Percentiles rank a stretch among this genome's conserved stretches.
Conservation (phyloP, 2,113 vertebrate genomes). For the Hemichromis elongatus region DNA sequence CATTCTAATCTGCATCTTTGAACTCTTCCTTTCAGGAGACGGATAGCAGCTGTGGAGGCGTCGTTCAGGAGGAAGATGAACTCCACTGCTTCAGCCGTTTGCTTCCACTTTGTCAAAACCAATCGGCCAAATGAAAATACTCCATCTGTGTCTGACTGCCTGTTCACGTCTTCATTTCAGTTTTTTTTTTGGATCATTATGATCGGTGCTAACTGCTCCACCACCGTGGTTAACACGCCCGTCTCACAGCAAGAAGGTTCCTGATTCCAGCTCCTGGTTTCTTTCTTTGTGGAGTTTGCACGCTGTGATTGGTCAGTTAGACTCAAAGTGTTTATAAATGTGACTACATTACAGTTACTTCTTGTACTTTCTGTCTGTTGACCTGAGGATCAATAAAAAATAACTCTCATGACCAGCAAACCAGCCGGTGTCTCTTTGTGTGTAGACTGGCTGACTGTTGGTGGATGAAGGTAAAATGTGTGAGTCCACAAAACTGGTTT, state of each 20-base stretch:
- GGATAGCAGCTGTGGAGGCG: too few species aligned
- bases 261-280: neutral
- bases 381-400: neutral
- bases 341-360: neutral
- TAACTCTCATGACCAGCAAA: neutral
- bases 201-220: neutral
- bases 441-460: too few species aligned
- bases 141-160: conserved; percentile 17
- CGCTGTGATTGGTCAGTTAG: neutral
- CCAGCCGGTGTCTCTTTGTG: too few species aligned
- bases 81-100: neutral
- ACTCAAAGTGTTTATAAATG: neutral
- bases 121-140: conserved; percentile 5
- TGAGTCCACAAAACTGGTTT: neutral
- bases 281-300: neutral
- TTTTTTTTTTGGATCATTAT: conserved; percentile 78
- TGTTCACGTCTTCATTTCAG: conserved; percentile 53
- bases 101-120: neutral
- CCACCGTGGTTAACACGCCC: neutral
- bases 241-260: neutral
- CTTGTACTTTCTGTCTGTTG: neutral
- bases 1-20: too few species aligned
- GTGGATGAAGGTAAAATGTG: neutral
- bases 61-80: too few species aligned
- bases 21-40: too few species aligned